Percentiles rank a stretch among this genome's conserved stretches.
Conservation (phyloP, 2,888 invertebrate species). For the Teinopalpus imperialis region DNA sequence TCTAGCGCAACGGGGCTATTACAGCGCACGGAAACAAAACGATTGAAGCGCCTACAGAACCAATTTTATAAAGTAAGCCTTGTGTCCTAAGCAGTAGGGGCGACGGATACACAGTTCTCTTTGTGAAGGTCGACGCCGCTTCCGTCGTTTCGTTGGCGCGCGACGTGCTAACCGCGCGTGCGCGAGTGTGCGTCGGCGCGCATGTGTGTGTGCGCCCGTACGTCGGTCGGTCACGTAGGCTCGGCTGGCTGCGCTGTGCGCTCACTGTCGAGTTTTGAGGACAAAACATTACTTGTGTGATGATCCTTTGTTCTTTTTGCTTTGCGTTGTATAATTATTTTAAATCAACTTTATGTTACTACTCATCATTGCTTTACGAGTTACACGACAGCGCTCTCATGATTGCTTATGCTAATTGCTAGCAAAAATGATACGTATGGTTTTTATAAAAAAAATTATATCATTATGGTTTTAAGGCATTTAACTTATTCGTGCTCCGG, state of each 20-base stretch:
- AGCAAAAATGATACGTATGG: no score
- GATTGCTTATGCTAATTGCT: no score
- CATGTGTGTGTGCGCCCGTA: constrained; percentile 56
- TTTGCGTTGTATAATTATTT: no score
- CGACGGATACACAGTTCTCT: constrained; percentile 62
- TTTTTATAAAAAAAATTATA: no score
- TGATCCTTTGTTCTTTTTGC: constrained; percentile 40
- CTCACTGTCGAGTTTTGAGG: constrained; percentile 54
- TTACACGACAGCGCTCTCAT: no score
- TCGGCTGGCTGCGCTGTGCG: constrained; percentile 45
- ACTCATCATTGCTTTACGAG: no score
- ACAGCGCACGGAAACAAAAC: constrained; percentile 33
- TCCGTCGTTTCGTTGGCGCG: constrained; percentile 40
- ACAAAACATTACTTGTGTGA: constrained; percentile 35
- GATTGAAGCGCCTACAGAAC: constrained; percentile 39
- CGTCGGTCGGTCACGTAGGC: constrained; percentile 78
- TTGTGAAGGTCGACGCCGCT: constrained; percentile 74
- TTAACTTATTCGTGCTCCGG: no score
- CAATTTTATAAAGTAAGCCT: constrained; percentile 38
- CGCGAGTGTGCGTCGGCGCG: constrained; percentile 49
- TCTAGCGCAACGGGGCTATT: constrained; percentile 76
- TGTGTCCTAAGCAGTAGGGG: constrained; percentile 39
- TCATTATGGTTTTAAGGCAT: no score
- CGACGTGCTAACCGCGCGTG: constrained; percentile 58
- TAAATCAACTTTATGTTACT: no score